Evolutionary conservation across 2,888 invertebrate genomes (phyloP).

Genomic region (Frankliniella intonsa): DNA sequence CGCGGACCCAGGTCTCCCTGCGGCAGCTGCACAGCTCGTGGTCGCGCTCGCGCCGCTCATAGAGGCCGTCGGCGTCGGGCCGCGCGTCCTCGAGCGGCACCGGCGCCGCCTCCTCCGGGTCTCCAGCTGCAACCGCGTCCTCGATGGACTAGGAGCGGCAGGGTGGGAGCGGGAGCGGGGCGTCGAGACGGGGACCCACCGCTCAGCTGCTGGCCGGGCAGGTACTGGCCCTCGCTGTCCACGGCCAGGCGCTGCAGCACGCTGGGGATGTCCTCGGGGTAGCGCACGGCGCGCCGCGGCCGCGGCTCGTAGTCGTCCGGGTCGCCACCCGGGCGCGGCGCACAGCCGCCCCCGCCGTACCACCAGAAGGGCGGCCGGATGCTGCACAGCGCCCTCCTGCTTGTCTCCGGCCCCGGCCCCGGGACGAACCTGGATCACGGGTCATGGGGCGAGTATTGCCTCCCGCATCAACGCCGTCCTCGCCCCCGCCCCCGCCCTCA

Average conservation of each 20-base stretch:
- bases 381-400: conserved; percentile 2
- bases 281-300: not conserved
- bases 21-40: not conserved
- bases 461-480: not conserved
- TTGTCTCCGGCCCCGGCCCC: not conserved
- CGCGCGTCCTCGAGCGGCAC: not conserved
- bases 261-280: not conserved
- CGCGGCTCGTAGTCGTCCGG: conserved; percentile 4
- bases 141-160: too few relatives aligned
- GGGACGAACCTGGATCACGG: too few relatives aligned
- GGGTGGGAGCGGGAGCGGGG: not conserved
- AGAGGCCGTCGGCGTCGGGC: not conserved
- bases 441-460: not conserved
- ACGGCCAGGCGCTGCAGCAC: not conserved
- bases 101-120: not conserved
- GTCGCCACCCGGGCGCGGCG: not conserved
- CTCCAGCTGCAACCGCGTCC: not conserved
- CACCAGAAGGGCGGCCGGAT: conserved; percentile 8
- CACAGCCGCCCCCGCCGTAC: not conserved
- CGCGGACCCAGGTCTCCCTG: not conserved
- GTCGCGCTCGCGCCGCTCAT: not conserved
- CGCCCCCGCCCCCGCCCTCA: too few relatives aligned
- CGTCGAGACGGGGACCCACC: too few relatives aligned
- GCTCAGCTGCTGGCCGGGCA: not conserved
- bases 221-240: not conserved